Evolutionary conservation across 1,140 invertebrate species (phyloP).

Genomic region (Eupeodes corollae): DNA sequence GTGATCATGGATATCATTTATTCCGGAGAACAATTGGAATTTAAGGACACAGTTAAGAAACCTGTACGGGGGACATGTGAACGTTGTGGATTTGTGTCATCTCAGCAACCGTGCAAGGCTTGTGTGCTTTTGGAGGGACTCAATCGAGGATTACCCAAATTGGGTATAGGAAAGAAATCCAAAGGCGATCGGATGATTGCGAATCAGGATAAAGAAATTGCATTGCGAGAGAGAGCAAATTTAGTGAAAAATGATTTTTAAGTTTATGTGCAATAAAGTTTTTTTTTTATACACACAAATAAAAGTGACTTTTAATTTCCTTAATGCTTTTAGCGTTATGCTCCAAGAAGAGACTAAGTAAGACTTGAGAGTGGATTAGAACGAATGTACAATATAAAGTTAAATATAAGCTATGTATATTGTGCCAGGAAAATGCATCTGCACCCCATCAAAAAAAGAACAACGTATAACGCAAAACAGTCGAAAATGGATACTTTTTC

Average conservation of each 20-base stretch:
- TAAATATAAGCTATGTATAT: no score
- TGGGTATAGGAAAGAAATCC: slow-evolving; percentile 76
- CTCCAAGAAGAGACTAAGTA: no score
- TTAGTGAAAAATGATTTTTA: slow-evolving; percentile 38
- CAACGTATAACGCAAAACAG: no score
- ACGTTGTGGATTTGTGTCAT: slow-evolving; percentile 90
- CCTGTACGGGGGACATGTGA: slow-evolving; percentile 70
- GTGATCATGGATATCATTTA: slow-evolving; percentile 96
- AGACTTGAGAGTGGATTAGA: no score
- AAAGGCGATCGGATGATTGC: slow-evolving; percentile 57
- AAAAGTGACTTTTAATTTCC: no score
- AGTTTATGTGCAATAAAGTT: neutral
- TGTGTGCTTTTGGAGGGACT: slow-evolving; percentile 92
- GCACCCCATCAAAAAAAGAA: no score
- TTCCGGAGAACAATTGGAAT: slow-evolving; percentile 79
- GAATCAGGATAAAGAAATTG: slow-evolving; percentile 35
- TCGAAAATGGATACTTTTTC: no score
- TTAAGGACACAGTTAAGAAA: slow-evolving; percentile 71
- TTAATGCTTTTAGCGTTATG: no score
- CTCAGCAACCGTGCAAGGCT: slow-evolving; percentile 92
- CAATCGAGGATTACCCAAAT: slow-evolving; percentile 79
- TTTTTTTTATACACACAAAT: neutral
- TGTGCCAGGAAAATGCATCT: no score
- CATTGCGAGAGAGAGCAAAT: slow-evolving; percentile 27
- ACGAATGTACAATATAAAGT: no score